phyloP scores from a whole-genome alignment of 1,140 invertebrate species.

The Cryptotermes secundus region DNA sequence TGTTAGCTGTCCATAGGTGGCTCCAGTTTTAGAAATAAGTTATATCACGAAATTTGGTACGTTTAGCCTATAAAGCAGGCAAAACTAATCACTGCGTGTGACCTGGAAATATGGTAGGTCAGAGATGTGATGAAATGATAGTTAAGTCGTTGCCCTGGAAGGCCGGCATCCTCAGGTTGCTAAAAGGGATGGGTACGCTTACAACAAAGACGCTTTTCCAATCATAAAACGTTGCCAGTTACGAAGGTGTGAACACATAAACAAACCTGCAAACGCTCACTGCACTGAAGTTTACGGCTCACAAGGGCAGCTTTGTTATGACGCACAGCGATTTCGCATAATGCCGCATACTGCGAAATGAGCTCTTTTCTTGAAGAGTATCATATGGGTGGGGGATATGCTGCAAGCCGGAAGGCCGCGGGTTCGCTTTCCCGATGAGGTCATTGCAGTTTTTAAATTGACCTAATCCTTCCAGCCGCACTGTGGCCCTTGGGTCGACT shows the following conservation, averaged over 20 bases:
- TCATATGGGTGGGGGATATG: no score
- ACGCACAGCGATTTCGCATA: not conserved
- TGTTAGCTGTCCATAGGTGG: no score
- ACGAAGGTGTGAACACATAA: conserved; percentile 10
- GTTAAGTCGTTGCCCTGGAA: not conserved
- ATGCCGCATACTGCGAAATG: not conserved
- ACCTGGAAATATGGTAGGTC: not conserved
- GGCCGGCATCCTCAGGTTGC: not conserved
- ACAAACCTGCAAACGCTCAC: not conserved
- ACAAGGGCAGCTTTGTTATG: not conserved
- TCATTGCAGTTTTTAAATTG: no score
- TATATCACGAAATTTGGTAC: no score
- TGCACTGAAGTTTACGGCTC: not conserved
- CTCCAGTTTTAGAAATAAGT: no score
- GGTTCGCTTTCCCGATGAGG: no score
- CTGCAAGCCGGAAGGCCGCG: no score
- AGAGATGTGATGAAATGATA: not conserved
- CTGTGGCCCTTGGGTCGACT: no score
- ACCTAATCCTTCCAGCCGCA: no score
- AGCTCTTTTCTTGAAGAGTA: no score
- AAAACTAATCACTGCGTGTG: not conserved
- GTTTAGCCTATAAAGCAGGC: not conserved
- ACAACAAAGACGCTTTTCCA: not conserved
- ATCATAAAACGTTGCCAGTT: not conserved
- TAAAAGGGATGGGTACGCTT: not conserved